Percentiles rank a stretch among this genome's conserved stretches.
Evolutionary conservation across 1,140 invertebrate genomes (phyloP).

Genomic region (Bacillus rossius): DNA sequence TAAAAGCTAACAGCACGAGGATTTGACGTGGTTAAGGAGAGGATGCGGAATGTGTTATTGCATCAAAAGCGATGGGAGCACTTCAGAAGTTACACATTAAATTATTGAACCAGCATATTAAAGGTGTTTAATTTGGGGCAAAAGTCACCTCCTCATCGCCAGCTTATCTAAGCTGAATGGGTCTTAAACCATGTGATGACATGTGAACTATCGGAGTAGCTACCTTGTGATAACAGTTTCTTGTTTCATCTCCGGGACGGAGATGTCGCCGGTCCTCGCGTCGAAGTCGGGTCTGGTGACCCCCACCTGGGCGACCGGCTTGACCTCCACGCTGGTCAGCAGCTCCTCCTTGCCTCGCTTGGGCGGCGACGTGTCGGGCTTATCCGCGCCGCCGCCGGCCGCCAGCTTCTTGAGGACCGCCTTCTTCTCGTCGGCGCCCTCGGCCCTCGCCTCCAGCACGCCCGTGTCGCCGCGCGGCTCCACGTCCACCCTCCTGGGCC

Average conservation of each 20-base stretch:
- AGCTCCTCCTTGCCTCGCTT: neutral
- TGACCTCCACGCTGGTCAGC: slow-evolving; percentile 3
- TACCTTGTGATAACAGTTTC: neutral
- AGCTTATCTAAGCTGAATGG: too few relatives aligned
- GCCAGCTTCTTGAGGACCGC: slow-evolving; percentile 3
- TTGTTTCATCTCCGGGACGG: slow-evolving; percentile 10
- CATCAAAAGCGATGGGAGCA: too few relatives aligned
- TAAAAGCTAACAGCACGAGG: too few relatives aligned
- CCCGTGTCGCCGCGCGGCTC: slow-evolving; percentile 7
- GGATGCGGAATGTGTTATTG: too few relatives aligned
- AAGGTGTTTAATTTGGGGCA: too few relatives aligned
- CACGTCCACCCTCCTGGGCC: slow-evolving; percentile 7
- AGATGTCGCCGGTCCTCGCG: slow-evolving; percentile 4
- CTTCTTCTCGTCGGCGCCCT: slow-evolving; percentile 8
- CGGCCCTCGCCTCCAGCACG: neutral
- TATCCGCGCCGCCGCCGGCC: neutral
- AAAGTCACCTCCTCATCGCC: too few relatives aligned
- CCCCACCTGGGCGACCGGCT: slow-evolving; percentile 8
- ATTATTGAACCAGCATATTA: too few relatives aligned
- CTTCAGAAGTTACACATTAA: too few relatives aligned
- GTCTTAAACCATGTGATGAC: too few relatives aligned
- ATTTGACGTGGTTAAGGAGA: too few relatives aligned
- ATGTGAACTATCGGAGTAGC: too few relatives aligned
- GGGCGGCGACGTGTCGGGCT: neutral
- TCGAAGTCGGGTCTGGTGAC: slow-evolving; percentile 9